Base-by-base conservation (phyloP, 2,797 vertebrate genomes). In the Malacoraja senta region DNA sequence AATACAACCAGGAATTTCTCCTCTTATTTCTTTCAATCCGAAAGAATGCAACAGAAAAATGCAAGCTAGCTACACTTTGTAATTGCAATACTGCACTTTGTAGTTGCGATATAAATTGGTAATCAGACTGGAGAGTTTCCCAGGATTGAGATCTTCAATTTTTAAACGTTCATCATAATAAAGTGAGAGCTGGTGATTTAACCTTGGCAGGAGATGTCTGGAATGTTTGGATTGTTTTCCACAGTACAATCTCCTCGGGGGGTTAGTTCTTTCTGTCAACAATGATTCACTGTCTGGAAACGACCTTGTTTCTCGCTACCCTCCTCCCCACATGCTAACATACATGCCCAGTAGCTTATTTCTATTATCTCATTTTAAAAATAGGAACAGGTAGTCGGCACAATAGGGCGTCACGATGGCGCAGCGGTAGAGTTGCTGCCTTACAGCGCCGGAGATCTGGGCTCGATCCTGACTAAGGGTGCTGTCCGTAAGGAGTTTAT, bases 201-300 rank as follows among this genome's bases (percentile, higher is more conserved):
- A 72, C 12, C 74, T 91, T 74, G 90, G 90, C 72, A 17, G 44
- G 68, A 13, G 71, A 71, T 88, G 38, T 53, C 90, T 92, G 90
- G 90, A 92, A 74, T 76, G 71, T 92, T 92, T 92, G 68, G 90
- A 74, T 92, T 91, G 88, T 90, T 91, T 68, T n/a, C 71, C 65
- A 74, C 90, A 92, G 29, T 92, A 38, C 71, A 44, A 26, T 74
- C 90, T 38, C 38, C 26, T 74, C 71, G 53, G 90, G 90, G 44
- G 71, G 72, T 76, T 92, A 74, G 44, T 38, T 92, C 68, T n/a
- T 35, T 92, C 71, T 76, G 90, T 92, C 76, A 91, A 92, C 90
- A 92, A 76, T 92, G 71, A 76, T 58, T 92, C 90, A 92, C 71
- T 76, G 90, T 76, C 90, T 92, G 90, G 44, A 74, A 35, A 76